Evolutionary conservation across 2,113 vertebrate species (phyloP), one percentile per base, ranked within the genome.

Genomic region (Catharus bicknelli): DNA sequence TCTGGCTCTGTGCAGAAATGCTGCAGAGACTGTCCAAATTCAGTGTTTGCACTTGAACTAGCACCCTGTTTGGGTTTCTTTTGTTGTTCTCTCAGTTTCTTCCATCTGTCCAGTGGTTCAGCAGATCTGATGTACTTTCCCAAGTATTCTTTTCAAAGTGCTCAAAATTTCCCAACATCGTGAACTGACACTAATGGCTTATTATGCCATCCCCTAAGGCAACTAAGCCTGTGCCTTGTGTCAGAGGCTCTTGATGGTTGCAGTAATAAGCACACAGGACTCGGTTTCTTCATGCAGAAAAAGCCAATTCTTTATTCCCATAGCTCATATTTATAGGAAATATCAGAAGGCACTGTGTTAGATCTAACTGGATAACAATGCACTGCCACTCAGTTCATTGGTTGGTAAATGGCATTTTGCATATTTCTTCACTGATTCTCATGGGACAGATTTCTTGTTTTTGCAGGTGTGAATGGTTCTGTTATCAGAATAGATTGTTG

Each of bases 1-100:
- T 27, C 0, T 68, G 40, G 15, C 32, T 54, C 43, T 51, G 10
- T 10, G 1, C 9, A 58, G 54, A 21, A 13, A 18, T 40, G 7
- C 48, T 23, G 0, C 1, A 11, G 32, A 55, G n/a, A 30, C 27
- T 48, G 32, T 69, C 43, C 36, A 42, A 5, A 51, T 47, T 10
- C 9, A 45, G 25, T 57, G 23, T 57, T 74, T 66, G 20, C 55
- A 45, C 6, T 29, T 70, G 47, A 70, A 57, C 53, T 45, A 48
- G 63, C 23, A 36, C 54, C 61, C n/a, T 50, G 7, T 1, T 10
- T 2, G 9, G 8, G 1, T 8, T 11, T 13, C 14, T 48, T 38
- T 3, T 2, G 16, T 27, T 48, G 55, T n/a, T 5, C 7, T 50
- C 5, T 32, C 38, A 3, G 1, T 61, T 43, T 48, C 34, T 83